Conservation (phyloP, 2,113 vertebrate species). For the Cavia aperea region DNA sequence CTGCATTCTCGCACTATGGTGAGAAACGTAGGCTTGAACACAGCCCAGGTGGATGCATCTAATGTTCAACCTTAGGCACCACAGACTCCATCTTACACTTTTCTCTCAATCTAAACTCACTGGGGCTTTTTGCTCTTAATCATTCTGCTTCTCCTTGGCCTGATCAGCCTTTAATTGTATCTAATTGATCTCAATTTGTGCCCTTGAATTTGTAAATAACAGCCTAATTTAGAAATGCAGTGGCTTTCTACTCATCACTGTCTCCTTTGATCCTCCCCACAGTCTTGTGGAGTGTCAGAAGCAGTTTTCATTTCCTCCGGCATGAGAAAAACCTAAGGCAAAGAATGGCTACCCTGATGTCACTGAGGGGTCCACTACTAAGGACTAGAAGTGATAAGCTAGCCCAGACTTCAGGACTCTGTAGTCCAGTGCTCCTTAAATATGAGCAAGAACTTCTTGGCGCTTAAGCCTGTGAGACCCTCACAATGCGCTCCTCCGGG, state of each 20-base stretch:
- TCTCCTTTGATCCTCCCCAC: neutral
- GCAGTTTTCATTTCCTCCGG: neutral
- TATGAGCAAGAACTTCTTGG: constrained; percentile 44
- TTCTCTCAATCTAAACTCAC: neutral
- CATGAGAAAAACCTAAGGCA: neutral
- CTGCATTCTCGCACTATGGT: neutral
- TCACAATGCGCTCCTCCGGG: constrained; percentile 31
- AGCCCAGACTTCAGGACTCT: neutral
- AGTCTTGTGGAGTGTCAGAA: neutral
- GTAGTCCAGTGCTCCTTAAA: constrained; percentile 46
- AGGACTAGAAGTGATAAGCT: neutral
- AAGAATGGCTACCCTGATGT: neutral
- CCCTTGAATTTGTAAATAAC: constrained; percentile 37
- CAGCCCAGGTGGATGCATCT: neutral
- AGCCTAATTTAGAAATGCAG: constrained; percentile 32
- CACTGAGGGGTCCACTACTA: neutral
- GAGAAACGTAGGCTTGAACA: neutral
- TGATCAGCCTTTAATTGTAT: constrained; percentile 27
- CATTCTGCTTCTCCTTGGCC: constrained; percentile 5
- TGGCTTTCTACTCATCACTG: neutral
- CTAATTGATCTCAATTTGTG: constrained; percentile 47
- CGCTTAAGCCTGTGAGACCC: constrained; percentile 28
- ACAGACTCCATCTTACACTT: neutral
- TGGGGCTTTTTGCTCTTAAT: constrained; percentile 1
- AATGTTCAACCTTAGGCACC: neutral